These are phyloP conservation scores for Muscicapa striata DNA, from an alignment of 2,797 vertebrate genomes.

Conservation along the genomic window DNA sequence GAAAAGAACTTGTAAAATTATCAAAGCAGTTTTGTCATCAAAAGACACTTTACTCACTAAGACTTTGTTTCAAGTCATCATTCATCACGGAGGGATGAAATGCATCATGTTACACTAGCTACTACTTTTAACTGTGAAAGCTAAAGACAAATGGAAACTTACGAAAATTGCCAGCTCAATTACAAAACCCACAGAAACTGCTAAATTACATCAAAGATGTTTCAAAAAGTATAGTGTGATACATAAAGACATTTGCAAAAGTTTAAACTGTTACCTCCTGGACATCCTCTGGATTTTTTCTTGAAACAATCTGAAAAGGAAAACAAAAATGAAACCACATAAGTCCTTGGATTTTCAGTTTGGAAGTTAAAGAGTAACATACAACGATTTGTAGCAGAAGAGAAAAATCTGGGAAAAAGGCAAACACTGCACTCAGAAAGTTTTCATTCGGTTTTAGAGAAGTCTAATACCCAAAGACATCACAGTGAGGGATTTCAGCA, in stretches of 20 bases:
- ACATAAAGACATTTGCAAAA: constrained; percentile 48
- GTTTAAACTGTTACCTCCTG: constrained; percentile 89
- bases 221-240: neutral
- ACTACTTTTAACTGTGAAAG: constrained; percentile 9
- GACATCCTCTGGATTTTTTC: constrained; percentile 94
- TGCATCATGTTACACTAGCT: constrained; percentile 13
- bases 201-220: neutral
- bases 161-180: neutral
- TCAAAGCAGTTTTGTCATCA: constrained; percentile 51
- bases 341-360: constrained; percentile 19
- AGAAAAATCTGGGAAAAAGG: neutral
- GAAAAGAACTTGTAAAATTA: constrained; percentile 38
- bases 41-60: constrained; percentile 13
- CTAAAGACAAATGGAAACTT: constrained; percentile 6
- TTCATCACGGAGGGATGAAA: constrained; percentile 8
- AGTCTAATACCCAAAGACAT: neutral
- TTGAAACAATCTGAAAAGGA: constrained; percentile 91
- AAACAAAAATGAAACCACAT: constrained; percentile 39
- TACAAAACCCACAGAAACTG: neutral
- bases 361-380: neutral
- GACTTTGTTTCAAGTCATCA: constrained; percentile 39
- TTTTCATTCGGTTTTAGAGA: neutral
- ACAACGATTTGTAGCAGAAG: neutral
- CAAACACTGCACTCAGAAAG: neutral
- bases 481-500: neutral